A percentile compares a stretch with the other conserved stretches of the same genome.
These are phyloP conservation scores for Drosophila nigrodunni DNA, from an alignment of 1,140 invertebrate genomes.

Conservation along the genomic window DNA sequence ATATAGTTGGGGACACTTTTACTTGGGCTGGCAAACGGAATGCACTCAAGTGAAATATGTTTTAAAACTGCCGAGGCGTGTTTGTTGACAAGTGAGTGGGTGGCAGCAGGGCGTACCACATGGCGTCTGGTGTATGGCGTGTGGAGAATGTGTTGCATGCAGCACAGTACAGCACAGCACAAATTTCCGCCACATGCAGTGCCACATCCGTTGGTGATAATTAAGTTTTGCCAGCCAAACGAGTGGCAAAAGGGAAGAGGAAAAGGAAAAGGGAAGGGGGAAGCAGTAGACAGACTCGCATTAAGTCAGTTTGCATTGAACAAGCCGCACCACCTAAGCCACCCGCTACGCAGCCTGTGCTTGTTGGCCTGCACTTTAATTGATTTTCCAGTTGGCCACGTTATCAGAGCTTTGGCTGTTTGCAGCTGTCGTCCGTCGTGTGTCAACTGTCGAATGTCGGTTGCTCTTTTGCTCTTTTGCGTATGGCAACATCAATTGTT, in stretches of 20 bases:
- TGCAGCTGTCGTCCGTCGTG: slow-evolving; percentile 46
- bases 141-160: slow-evolving; percentile 29
- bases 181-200: slow-evolving; percentile 71
- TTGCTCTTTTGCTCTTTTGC: slow-evolving; percentile 8
- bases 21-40: slow-evolving; percentile 28
- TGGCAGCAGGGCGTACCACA: slow-evolving; percentile 1
- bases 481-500: slow-evolving; percentile 31
- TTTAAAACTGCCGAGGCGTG: slow-evolving; percentile 78
- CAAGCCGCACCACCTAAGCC: slow-evolving; percentile 18
- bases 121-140: slow-evolving; percentile 9
- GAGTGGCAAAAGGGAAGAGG: not conserved
- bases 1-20: slow-evolving; percentile 40
- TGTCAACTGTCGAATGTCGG: slow-evolving; percentile 14
- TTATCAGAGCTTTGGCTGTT: slow-evolving; percentile 67
- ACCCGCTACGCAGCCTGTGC: slow-evolving; percentile 15
- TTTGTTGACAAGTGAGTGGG: slow-evolving; percentile 58
- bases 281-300: slow-evolving; percentile 21
- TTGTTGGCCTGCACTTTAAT: slow-evolving; percentile 67
- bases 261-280: not conserved
- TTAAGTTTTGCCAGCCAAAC: slow-evolving; percentile 63
- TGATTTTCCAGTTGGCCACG: slow-evolving; percentile 77
- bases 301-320: slow-evolving; percentile 36
- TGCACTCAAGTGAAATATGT: slow-evolving; percentile 73
- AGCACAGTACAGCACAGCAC: slow-evolving; percentile 20
- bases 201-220: slow-evolving; percentile 78